These are phyloP conservation scores for Muscidifurax raptorellus DNA, from an alignment of 1,140 invertebrate genomes.

Conservation along the genomic window DNA sequence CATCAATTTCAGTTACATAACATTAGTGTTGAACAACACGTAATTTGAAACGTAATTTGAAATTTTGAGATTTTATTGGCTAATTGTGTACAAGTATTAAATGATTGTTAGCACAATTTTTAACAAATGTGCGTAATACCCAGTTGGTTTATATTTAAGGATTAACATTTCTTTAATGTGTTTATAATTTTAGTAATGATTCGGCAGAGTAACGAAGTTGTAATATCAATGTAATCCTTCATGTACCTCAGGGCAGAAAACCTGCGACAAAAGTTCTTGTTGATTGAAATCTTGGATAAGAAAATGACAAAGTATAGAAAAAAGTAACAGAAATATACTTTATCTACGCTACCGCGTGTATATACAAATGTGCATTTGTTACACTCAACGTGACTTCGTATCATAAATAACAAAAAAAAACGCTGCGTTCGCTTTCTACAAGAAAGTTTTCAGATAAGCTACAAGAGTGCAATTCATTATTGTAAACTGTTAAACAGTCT, in stretches of 20 bases:
- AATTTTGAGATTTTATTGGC: background rate
- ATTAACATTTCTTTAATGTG: background rate
- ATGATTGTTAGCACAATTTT: background rate
- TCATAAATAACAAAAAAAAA: slow-evolving; percentile 32
- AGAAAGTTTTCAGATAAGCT: slow-evolving; percentile 44
- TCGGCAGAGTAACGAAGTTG: background rate
- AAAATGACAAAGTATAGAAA: slow-evolving; percentile 25
- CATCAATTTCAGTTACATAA: background rate
- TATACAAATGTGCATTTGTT: slow-evolving; percentile 41
- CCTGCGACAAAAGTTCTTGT: slow-evolving; percentile 49
- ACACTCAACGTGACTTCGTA: slow-evolving; percentile 18
- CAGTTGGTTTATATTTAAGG: background rate
- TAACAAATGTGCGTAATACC: background rate
- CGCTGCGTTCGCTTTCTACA: slow-evolving; percentile 42
- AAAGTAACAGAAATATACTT: slow-evolving; percentile 35
- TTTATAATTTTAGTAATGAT: background rate
- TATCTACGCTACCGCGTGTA: slow-evolving; percentile 14
- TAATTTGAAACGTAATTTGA: background rate
- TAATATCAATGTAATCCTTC: slow-evolving; percentile 34
- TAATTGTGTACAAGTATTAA: background rate
- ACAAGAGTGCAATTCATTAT: slow-evolving; percentile 57
- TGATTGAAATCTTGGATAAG: slow-evolving; percentile 42
- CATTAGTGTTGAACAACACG: background rate
- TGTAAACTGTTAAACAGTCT: slow-evolving; percentile 64
- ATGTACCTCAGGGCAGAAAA: slow-evolving; percentile 44